Percentiles rank a stretch among this genome's conserved stretches.
These are phyloP conservation scores for Meda fulgida DNA, from an alignment of 2,797 vertebrate genomes.

Conservation along the genomic window DNA sequence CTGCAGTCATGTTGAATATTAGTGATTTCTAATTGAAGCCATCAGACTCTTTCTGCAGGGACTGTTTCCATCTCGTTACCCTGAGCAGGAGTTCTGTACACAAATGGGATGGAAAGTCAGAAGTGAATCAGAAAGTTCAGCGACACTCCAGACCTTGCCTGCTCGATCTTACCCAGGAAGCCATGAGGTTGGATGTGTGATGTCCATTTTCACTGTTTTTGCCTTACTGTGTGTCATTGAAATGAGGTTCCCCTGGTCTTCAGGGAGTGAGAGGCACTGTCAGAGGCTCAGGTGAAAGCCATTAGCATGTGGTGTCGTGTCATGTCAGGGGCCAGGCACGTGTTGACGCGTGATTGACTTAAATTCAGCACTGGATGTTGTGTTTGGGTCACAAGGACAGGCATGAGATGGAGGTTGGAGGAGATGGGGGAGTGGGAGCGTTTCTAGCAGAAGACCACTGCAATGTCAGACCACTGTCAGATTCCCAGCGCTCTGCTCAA, in stretches of 20 bases:
- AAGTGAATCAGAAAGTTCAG: conserved; percentile 45
- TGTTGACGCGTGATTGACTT: conserved; percentile 55
- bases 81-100: conserved; percentile 24
- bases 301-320: conserved; percentile 57
- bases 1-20: conserved; percentile 68
- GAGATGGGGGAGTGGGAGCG: conserved; percentile 63
- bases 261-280: conserved; percentile 36
- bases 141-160: conserved; percentile 25
- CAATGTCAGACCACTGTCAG: conserved; percentile 54
- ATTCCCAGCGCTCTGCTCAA: conserved; percentile 44
- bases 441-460: conserved; percentile 60
- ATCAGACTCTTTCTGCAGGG: conserved; percentile 26
- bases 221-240: conserved; percentile 40
- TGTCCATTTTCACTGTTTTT: conserved; percentile 44
- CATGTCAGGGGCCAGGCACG: conserved; percentile 35
- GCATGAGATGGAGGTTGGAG: conserved; percentile 21
- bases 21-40: conserved; percentile 61
- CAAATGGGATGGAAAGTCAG: conserved; percentile 39
- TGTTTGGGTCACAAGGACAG: conserved; percentile 53
- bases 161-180: conserved; percentile 32
- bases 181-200: conserved; percentile 37
- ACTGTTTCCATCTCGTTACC: conserved; percentile 34
- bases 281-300: conserved; percentile 55
- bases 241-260: conserved; percentile 44
- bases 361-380: conserved; percentile 43